phyloP scores from a whole-genome alignment of 2,113 vertebrate genomes.

The Cryptomyrus ogoouensis region DNA sequence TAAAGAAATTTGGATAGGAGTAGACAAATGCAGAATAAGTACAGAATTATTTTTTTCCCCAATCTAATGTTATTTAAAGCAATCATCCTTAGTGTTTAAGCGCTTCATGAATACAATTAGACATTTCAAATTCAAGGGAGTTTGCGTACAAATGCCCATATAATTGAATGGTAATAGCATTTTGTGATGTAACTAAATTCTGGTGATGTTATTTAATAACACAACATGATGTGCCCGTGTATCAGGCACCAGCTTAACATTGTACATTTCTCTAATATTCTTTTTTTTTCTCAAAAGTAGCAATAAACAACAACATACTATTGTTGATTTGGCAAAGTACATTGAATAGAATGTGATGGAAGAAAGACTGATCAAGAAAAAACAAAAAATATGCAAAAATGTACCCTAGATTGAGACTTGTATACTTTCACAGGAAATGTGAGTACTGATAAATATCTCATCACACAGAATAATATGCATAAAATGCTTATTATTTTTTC shows the following conservation, averaged over 20 bases:
- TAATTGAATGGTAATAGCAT: background rate
- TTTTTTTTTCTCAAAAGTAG: background rate
- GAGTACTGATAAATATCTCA: slow-evolving; percentile 6
- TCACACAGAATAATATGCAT: background rate
- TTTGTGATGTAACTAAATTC: background rate
- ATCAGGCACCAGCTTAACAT: background rate
- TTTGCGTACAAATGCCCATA: background rate
- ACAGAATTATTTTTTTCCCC: background rate
- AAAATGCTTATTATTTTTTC: slow-evolving; percentile 3
- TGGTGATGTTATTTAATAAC: background rate
- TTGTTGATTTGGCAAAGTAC: background rate
- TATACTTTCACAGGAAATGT: background rate
- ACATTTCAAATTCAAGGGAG: background rate
- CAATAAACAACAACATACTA: background rate
- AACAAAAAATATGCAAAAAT: background rate
- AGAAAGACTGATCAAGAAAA: background rate
- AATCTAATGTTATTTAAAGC: background rate
- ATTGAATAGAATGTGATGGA: background rate
- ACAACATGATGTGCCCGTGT: background rate
- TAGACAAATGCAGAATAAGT: background rate
- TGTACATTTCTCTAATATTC: background rate
- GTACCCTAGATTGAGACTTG: background rate
- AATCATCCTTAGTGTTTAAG: background rate
- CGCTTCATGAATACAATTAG: background rate
- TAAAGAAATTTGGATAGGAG: background rate